Evolutionary conservation across 92 coral and sea anemone genomes (phyloP), one percentile per base, ranked within the genome.

Genomic region (Phenganax subtilis): DNA sequence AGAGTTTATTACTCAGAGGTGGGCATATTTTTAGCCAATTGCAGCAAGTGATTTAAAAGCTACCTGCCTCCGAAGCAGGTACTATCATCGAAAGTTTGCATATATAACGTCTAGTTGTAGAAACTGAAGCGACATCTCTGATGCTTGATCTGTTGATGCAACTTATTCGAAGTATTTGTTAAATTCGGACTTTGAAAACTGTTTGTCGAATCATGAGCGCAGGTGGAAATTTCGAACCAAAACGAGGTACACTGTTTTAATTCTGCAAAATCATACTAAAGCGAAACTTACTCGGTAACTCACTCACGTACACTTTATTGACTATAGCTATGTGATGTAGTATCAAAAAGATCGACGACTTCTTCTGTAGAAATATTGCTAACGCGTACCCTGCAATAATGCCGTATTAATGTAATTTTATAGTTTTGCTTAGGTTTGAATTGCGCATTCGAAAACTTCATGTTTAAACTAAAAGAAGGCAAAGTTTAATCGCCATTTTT

Each of bases 11-110:
- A 62, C 57, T 63, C 65, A 69, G 65, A 37, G 56, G 74, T 61
- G 44, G 16, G 74, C 83, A 47, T 7, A 28, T 63, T 57, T 30
- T 52, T 47, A 64, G 83, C 83, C 83, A 79, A 79, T 79, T 68
- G 61, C 27, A 20, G 74, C 83, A 3, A 55, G 51, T 54, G 59
- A 62, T 77, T 44, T 47, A 44, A 7, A 28, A 12, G 47, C 54
- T 79, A 79, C 83, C 83, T 79, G 83, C 69, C 74, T 12, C 25
- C 29, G 29, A 57, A 79, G 69, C 83, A 79, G 83, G 83, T 79
- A 79, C 74, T 64, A 44, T 54, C 51, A 58, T 54, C 71, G 51
- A 79, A 62, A 61, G 74, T 79, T n/a, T 79, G 83, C 83, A 79
- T 79, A 62, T 77, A 68, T 68, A 68, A 37, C 62, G 2, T 63